Conservation (phyloP, 1,140 invertebrate genomes). For the Drosophila bocki region DNA sequence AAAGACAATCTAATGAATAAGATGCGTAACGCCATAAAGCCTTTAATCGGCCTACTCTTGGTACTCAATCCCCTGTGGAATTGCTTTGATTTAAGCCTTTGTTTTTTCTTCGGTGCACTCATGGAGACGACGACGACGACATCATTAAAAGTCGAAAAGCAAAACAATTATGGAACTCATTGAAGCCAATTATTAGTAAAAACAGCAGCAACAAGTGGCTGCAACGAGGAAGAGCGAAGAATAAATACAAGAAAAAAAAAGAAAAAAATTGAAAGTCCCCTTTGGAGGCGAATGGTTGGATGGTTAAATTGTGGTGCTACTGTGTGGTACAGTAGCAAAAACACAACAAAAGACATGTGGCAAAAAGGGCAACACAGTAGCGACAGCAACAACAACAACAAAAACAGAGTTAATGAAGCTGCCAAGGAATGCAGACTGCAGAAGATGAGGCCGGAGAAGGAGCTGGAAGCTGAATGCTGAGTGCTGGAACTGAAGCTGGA, state of each 20-base stretch:
- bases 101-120: conserved; percentile 1
- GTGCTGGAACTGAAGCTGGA: conserved; percentile 5
- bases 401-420: conserved; percentile 81
- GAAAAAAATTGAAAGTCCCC: conserved; percentile 68
- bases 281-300: conserved; percentile 26
- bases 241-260: conserved; percentile 16
- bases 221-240: conserved; percentile 24
- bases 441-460: conserved; percentile 33
- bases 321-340: conserved; percentile 80
- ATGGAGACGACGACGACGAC: conserved; percentile 52
- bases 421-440: conserved; percentile 75
- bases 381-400: conserved; percentile 44
- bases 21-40: not conserved
- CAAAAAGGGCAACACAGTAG: conserved; percentile 67
- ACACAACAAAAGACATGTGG: conserved; percentile 66
- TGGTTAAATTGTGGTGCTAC: conserved; percentile 40
- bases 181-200: conserved; percentile 83
- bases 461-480: conserved; percentile 21
- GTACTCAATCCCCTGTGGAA: not conserved
- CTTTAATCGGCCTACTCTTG: not conserved
- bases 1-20: not conserved
- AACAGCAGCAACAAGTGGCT: conserved; percentile 56
- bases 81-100: not conserved
- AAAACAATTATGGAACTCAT: conserved; percentile 84
- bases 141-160: conserved; percentile 82